Evolutionary conservation across 2,113 vertebrate genomes (phyloP).

Genomic region (Lepus timidus): DNA sequence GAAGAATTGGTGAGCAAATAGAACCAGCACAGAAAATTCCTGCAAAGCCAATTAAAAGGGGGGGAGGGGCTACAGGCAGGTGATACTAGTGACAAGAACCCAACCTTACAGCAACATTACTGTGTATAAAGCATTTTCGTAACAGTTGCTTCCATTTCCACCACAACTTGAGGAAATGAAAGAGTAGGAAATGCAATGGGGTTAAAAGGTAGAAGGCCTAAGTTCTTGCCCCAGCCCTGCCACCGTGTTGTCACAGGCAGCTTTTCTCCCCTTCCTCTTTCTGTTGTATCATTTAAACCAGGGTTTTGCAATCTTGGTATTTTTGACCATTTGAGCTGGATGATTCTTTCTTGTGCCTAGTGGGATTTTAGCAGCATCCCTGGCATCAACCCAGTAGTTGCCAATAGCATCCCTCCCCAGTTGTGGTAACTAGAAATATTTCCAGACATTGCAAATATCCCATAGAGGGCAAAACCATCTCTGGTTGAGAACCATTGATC

Average conservation of each 20-base stretch:
- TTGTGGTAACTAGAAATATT: background rate
- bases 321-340: background rate
- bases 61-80: background rate
- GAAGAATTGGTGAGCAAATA: background rate
- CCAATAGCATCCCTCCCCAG: background rate
- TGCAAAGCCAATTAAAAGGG: background rate
- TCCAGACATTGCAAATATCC: background rate
- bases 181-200: background rate
- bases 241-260: background rate
- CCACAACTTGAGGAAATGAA: rapidly evolving
- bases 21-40: background rate
- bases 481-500: background rate
- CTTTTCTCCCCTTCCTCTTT: background rate
- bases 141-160: rapidly evolving
- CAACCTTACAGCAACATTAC: background rate
- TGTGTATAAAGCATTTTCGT: background rate
- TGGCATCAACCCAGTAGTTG: background rate
- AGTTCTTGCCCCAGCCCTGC: background rate
- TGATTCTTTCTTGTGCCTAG: background rate
- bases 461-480: background rate
- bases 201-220: background rate
- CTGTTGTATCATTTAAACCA: background rate
- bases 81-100: background rate
- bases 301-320: background rate
- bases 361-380: background rate